Base-by-base conservation (phyloP, 2,888 invertebrate genomes). In the Hesperia comma region DNA sequence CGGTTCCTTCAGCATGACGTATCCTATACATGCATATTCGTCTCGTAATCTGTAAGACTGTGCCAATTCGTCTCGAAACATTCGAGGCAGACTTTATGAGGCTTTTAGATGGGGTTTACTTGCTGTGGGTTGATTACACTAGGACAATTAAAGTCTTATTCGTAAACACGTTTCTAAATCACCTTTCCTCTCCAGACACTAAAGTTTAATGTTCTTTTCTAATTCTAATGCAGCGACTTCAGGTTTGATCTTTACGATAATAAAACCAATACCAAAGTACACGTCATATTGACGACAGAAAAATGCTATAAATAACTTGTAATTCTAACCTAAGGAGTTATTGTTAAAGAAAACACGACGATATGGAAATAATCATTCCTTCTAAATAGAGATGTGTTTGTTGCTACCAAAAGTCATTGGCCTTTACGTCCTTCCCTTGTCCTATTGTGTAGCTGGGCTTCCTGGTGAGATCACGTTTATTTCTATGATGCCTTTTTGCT, bases 401-500 rank as follows among this genome's bases (percentile, higher is more conserved):
- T 80, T 80, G 83, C 82, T 74, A 79, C 67, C 46, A 74, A 71
- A 77, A 82, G 86, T 85, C 87, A 79, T 83, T 83, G 83, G 82
- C 76, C 84, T 84, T 78, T 76, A 77, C 75, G 74, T 82, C 77
- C 77, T 82, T 77, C 77, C 79, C 77, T 79, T 78, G 76, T 80
- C 74, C 79, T 82, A 84, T 84, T 84, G 81, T 84, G 71, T 75
- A 74, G 74, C 76, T 72, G 72, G 70, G 80, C 79, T 88, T 88
- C 85, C 88, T 84, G 81, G 79, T 86, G 85, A 84, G 83, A 86
- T 87, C 84, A 85, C 83, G 81, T 86, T 84, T 88, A 84, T 86
- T 86, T 82, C 79, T 75, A 79, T 77, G 78, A 78, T 74, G 68
- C 68, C 71, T 73, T 71, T 72, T 77, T 77, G 79, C 74, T 77